Base-by-base conservation (phyloP, 2,888 invertebrate genomes). In the Plagiodera versicolora region DNA sequence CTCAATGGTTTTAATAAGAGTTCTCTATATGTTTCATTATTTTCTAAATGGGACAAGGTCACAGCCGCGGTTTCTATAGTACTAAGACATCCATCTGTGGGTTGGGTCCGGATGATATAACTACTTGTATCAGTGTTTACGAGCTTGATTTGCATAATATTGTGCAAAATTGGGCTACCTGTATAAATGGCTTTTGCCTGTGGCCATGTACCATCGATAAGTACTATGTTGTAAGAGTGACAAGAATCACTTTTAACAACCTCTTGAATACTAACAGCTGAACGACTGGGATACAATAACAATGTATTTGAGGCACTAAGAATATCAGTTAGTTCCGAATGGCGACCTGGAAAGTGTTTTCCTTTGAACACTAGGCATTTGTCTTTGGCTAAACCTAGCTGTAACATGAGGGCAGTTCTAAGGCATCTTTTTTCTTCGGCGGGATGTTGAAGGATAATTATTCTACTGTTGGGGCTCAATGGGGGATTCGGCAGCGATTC, bases 171-270 rank as follows among this genome's bases (percentile, higher is more conserved):
- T 11, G 89, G 86, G 77, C 93, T 95, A 64, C 91, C 89, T 51
- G 90, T 86, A 80, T 91, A 96, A 64, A 96, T 94, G 10, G 94
- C 91, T 79, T 94, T 94, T 1, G 96, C 95, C 80, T 97, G 96
- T 0, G 94, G 91, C 96, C 96, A 97, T 9, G 97, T 97, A 3
- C 97, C 96, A 83, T 97, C 96, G 65, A 97, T 86, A 45, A 96
- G 81, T 47, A 96, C 83, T 55, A 96, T 82, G 77, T 92, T 95
- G 75, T 90, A 84, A 46, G 55, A 50, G 11, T 28, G 71, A 56
- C 81, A 80, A 69, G 81, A 80, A 59, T 77, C 75, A 64, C 75
- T 72, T 8, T 49, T 35, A 1, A 50, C 44, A 48, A 66, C 18
- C 45, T 64, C 54, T 9, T 51, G 53, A 35, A 73, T 65, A 74